Conservation (phyloP, 1,140 invertebrate species). For the Drosophila seguyi region DNA sequence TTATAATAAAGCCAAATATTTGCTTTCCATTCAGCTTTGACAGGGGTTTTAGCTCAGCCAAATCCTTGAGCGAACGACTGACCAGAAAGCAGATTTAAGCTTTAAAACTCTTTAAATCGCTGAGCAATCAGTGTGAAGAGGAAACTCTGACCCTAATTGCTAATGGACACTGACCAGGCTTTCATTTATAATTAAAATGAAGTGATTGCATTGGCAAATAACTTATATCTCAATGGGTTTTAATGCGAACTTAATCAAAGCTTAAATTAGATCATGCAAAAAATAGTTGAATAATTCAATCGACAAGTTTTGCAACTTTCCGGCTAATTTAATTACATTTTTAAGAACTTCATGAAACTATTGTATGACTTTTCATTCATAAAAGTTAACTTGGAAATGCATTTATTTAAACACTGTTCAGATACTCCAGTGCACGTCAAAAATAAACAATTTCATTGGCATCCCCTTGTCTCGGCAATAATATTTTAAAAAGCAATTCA, state of each 20-base stretch:
- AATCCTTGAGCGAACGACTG: constrained; percentile 7
- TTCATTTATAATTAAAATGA: constrained; percentile 24
- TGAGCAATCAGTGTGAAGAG: not conserved
- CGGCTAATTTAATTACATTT: not conserved
- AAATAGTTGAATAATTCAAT: not conserved
- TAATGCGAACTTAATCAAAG: not conserved
- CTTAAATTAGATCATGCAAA: not conserved
- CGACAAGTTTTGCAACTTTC: not conserved
- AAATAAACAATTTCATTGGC: constrained; percentile 14
- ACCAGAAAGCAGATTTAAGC: constrained; percentile 1
- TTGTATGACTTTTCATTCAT: not conserved
- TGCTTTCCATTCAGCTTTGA: constrained; percentile 44
- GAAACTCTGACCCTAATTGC: not conserved
- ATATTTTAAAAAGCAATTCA: constrained; percentile 44
- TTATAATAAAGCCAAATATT: constrained; percentile 65
- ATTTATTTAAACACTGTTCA: not conserved
- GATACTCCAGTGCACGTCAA: not conserved
- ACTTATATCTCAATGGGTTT: not conserved
- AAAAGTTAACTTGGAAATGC: too few species aligned
- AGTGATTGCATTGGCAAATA: not conserved
- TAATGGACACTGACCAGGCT: constrained; percentile 19
- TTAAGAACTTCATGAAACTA: not conserved
- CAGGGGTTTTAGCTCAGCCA: constrained; percentile 14
- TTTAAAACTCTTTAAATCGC: constrained; percentile 23
- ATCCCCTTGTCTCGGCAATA: constrained; percentile 3